Base-by-base conservation (phyloP, 2,888 invertebrate genomes). In the Asteroscopus sphinx region DNA sequence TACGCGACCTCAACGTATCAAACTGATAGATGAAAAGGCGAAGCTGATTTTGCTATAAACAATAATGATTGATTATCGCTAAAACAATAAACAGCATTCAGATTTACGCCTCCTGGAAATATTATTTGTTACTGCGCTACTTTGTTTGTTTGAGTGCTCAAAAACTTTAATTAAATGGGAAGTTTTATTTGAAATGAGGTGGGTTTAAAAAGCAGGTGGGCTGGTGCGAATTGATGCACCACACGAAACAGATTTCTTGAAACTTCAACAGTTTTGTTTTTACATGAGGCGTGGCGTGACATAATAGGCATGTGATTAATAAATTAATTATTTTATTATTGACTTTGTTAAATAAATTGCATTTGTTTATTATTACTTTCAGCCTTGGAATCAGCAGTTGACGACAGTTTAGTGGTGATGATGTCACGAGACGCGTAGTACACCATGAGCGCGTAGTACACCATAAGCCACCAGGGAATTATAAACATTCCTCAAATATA, bases 371-470 rank as follows among this genome's bases (percentile, higher is more conserved):
- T 76, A 73, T 66, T 68, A 75, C 70, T 60, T 68, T 68, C 73
- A 77, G 73, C 85, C 83, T 81, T 83, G 82, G 62, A 69, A 72
- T 80, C 51, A 70, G 59, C 68, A 64, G 76, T 76, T 67, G 64
- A 62, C 66, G 61, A 62, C 49, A 57, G 68, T 73, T 76, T 70
- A 68, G 58, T 48, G 37, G 59, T 42, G 68, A 51, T 80, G 79
- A 80, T 76, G 83, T 85, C 85, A 86, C 79, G 75, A 80, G 72
- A 79, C 66, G 52, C 47, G 35, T n/a, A n/a, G n/a, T n/a, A n/a
- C n/a, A n/a, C n/a, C n/a, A n/a, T n/a, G n/a, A n/a, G n/a, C n/a
- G n/a, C n/a, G n/a, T n/a, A n/a, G n/a, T 57, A 77, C 83, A 85
- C 79, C 79, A 82, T 83, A 83, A 83, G 57, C 48, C 30, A 51